A percentile compares a stretch with the other conserved stretches of the same genome.
Conservation (phyloP, 2,888 invertebrate genomes). For the Hyposoter didymator region DNA sequence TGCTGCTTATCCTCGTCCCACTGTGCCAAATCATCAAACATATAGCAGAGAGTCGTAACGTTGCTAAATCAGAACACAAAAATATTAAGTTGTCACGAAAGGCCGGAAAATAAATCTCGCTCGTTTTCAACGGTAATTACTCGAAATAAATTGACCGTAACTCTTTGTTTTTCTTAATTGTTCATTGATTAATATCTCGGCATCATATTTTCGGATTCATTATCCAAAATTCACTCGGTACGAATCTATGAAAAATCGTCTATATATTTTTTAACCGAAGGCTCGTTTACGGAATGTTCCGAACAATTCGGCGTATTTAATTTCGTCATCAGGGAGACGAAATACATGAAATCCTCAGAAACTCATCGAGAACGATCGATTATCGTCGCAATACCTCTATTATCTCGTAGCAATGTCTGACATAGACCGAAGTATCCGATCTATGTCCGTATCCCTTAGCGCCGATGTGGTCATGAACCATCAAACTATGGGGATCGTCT, state of each 20-base stretch:
- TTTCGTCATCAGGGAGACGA: background rate
- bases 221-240: background rate
- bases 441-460: background rate
- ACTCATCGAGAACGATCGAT: constrained; percentile 15
- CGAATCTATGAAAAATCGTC: background rate
- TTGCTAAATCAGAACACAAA: constrained; percentile 72
- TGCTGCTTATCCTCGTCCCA: constrained; percentile 63
- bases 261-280: background rate
- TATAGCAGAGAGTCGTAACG: constrained; percentile 57
- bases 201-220: background rate
- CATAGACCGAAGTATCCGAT: constrained; percentile 1
- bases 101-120: constrained; percentile 18
- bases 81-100: constrained; percentile 54
- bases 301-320: background rate
- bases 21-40: constrained; percentile 79
- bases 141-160: background rate
- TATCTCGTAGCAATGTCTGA: background rate
- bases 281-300: background rate
- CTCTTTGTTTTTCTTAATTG: background rate
- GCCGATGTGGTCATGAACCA: background rate
- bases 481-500: constrained; percentile 6
- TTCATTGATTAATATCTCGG: background rate
- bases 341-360: background rate
- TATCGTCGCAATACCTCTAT: background rate
- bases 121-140: background rate